Conservation (phyloP, 2,888 invertebrate species). For the Gastrophysa polygoni region DNA sequence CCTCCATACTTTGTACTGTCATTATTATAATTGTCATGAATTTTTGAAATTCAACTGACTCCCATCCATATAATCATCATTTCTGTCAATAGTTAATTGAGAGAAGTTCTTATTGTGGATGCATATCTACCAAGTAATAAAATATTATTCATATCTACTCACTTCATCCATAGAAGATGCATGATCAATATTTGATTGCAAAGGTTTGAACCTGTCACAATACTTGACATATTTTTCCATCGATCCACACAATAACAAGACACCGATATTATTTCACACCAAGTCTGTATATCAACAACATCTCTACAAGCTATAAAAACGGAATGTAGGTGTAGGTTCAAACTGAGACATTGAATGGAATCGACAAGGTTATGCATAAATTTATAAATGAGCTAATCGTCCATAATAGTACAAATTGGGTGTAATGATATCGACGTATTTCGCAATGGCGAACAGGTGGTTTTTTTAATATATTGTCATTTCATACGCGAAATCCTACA, state of each 20-base stretch:
- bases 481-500: too few relatives aligned
- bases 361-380: neutral
- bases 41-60: too few relatives aligned
- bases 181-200: neutral
- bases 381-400: constrained; percentile 1
- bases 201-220: neutral
- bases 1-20: too few relatives aligned
- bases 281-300: neutral
- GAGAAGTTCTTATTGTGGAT: too few relatives aligned
- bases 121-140: too few relatives aligned
- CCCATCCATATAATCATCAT: too few relatives aligned
- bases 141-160: neutral
- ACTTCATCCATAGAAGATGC: neutral
- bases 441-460: too few relatives aligned
- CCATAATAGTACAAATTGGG: neutral
- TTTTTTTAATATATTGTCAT: too few relatives aligned
- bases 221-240: neutral
- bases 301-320: neutral
- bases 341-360: neutral
- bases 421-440: neutral
- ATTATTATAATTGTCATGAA: too few relatives aligned
- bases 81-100: too few relatives aligned
- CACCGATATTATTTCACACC: neutral
- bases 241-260: neutral
- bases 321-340: neutral